phyloP scores from a whole-genome alignment of 2,888 invertebrate species.

The Eupithecia tripunctaria region DNA sequence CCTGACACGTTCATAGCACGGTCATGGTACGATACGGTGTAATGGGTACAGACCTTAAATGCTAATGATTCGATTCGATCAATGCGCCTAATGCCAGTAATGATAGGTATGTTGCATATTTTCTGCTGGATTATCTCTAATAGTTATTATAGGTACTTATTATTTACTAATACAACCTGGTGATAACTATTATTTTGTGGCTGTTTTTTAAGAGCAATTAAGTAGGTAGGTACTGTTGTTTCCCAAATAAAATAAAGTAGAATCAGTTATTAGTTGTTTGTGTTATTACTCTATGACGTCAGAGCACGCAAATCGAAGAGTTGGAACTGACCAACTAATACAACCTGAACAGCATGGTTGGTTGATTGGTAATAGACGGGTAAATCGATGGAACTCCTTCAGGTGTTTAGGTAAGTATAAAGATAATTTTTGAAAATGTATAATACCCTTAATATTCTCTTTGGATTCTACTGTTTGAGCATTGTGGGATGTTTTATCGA shows the following conservation, averaged over 20 bases:
- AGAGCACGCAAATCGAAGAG: background rate
- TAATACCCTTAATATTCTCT: background rate
- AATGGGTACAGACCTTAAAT: too few species aligned
- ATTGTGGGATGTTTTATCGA: background rate
- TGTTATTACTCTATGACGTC: too few species aligned
- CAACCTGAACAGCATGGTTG: too few species aligned
- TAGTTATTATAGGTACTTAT: background rate
- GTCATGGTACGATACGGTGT: too few species aligned
- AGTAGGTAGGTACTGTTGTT: background rate
- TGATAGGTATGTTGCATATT: background rate
- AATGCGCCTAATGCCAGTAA: too few species aligned
- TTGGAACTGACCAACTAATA: too few species aligned
- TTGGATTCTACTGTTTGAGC: background rate
- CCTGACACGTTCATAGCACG: too few species aligned
- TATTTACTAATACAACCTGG: background rate
- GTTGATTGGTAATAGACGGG: too few species aligned
- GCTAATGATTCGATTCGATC: too few species aligned
- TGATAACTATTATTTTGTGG: background rate
- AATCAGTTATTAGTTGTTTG: too few species aligned
- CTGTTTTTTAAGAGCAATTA: background rate
- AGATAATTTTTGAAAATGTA: background rate
- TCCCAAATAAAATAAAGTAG: background rate
- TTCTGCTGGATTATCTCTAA: background rate
- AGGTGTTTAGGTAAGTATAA: background rate
- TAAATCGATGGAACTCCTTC: background rate